phyloP scores from a whole-genome alignment of 2,797 vertebrate genomes.

The Sitta carolinensis region DNA sequence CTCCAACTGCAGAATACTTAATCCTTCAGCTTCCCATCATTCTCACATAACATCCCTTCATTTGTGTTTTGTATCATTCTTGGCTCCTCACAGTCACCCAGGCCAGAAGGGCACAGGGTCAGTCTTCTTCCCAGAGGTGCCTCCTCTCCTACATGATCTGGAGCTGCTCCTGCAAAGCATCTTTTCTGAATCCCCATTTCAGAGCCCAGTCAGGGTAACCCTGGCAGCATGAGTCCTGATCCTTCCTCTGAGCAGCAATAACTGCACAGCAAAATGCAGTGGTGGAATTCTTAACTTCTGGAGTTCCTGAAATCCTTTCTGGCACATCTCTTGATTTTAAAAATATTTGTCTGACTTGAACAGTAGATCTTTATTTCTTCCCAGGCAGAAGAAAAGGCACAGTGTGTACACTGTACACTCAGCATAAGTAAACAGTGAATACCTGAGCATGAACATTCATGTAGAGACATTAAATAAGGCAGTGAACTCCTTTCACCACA shows the following conservation, averaged over 20 bases:
- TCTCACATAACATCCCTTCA: neutral
- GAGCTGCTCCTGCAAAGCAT: neutral
- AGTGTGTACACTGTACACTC: conserved; percentile 25
- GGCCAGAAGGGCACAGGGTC: neutral
- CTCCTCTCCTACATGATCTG: neutral
- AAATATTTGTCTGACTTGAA: conserved; percentile 40
- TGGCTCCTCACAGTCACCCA: neutral
- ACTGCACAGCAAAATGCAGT: neutral
- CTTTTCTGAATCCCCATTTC: neutral
- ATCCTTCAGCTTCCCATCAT: neutral
- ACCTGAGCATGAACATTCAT: neutral
- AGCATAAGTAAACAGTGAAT: conserved; percentile 33
- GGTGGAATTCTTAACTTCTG: neutral
- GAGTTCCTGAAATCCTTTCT: conserved; percentile 8
- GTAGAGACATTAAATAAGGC: neutral
- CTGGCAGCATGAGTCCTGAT: neutral
- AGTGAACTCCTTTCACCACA: neutral
- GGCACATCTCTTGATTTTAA: neutral
- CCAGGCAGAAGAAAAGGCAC: conserved; percentile 27
- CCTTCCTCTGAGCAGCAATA: neutral
- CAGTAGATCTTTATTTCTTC: conserved; percentile 58
- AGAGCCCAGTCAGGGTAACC: neutral
- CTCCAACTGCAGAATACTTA: neutral
- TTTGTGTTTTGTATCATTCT: neutral
- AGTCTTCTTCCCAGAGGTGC: neutral